Base-by-base conservation (phyloP, 2,888 invertebrate species). In the Andrena camellia region DNA sequence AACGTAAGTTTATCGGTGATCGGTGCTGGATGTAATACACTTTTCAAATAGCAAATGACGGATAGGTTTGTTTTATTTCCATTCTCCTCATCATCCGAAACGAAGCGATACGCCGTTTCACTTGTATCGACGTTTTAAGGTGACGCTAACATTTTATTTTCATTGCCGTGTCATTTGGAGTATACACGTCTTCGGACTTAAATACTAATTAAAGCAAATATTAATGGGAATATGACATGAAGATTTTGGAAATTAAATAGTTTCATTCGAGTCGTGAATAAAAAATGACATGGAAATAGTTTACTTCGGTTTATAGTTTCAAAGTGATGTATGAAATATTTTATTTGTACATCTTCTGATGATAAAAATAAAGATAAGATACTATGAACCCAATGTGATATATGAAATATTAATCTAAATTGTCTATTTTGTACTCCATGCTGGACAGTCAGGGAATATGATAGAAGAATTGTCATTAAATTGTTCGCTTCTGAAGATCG, bases 1-100 rank as follows among this genome's bases (percentile, higher is more conserved):
- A 77, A 77, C 26, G 54, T 70, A 62, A 82, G 60, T 77, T 57
- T 70, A 33, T 60, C 60, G 59, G 63, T 52, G 20, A 70, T 64
- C 59, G 35, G 10, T 42, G 66, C 59, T 31, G 26, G 20, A 13
- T 31, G 33, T 13, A 54, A 59, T 57, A 42, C 31, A 42, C 48
- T 59, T 70, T 57, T 70, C 42, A 35, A 20, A 31, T n/a, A 57
- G 20, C 6, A 20, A 60, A 59, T 60, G 48, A 20, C 23, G 31
- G 60, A 70, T 42, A 26, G 26, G n/a, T 42, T 59, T 17, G n/a
- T 33, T 17, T 60, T 20, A 60, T 59, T 42, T 6, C 17, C 59
- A 29, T 69, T 57, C n/a, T 26, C 59, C 26, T 5, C 52, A n/a
- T 29, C 26, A 50, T 54, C 31, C 17, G 52, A 17, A 62, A 31